Percentiles rank a stretch among this genome's conserved stretches.
Conservation (phyloP, 2,113 vertebrate genomes). For the Grammomys surdaster region DNA sequence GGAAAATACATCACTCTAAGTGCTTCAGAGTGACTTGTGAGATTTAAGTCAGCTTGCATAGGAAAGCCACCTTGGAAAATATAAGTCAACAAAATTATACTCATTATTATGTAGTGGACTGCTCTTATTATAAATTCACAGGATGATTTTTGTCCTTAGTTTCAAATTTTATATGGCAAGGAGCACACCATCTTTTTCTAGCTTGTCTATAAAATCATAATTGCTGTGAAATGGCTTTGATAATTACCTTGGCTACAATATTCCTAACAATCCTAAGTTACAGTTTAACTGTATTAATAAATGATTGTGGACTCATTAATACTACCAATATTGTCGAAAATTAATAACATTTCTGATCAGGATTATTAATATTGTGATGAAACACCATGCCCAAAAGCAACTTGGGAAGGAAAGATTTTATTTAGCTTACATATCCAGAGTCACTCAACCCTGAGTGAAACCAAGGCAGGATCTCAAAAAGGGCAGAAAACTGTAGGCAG, state of each 20-base stretch:
- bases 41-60: neutral
- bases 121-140: slow-evolving; percentile 52
- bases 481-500: neutral
- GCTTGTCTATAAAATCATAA: slow-evolving; percentile 57
- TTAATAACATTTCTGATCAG: neutral
- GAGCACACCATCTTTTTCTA: slow-evolving; percentile 35
- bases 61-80: slow-evolving; percentile 16
- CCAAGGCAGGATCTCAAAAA: neutral
- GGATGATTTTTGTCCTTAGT: slow-evolving; percentile 34
- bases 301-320: slow-evolving; percentile 46
- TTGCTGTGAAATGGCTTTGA: slow-evolving; percentile 47
- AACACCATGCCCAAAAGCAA: neutral
- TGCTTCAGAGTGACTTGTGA: slow-evolving; percentile 26
- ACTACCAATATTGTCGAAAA: slow-evolving; percentile 23
- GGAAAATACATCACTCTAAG: neutral
- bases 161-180: slow-evolving; percentile 15
- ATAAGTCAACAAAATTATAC: slow-evolving; percentile 8
- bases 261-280: slow-evolving; percentile 57
- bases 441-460: neutral
- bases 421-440: neutral
- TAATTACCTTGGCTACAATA: slow-evolving; percentile 62
- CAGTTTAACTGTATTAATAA: slow-evolving; percentile 57
- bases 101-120: slow-evolving; percentile 17
- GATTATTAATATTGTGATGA: neutral
- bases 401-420: neutral